Conservation (phyloP, 2,888 invertebrate genomes). For the Eutolmus rufibarbis region DNA sequence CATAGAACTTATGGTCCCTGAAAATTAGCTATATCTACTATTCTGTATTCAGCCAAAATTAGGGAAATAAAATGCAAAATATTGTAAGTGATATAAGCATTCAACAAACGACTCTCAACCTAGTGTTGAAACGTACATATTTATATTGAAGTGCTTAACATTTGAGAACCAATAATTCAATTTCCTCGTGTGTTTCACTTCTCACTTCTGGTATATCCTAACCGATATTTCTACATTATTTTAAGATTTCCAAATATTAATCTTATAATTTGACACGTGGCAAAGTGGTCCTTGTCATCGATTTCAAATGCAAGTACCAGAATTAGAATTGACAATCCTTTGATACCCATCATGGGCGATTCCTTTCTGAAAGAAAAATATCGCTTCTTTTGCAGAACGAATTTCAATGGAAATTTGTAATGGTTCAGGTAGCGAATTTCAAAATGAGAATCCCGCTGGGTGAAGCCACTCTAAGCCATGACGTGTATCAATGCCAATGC, state of each 20-base stretch:
- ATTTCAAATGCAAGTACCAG: background rate
- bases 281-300: background rate
- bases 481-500: conserved; percentile 1
- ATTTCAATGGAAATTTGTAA: background rate
- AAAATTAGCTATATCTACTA: no score
- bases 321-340: background rate
- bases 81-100: no score
- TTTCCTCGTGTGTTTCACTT: background rate
- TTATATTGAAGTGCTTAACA: no score
- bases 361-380: background rate
- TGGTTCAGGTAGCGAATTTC: conserved; percentile 7
- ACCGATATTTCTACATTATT: background rate
- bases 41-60: no score
- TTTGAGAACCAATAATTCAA: background rate
- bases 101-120: no score
- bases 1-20: no score
- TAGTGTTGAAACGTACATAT: no score
- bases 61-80: no score
- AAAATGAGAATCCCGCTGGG: background rate
- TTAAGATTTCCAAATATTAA: background rate
- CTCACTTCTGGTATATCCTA: background rate
- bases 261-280: background rate
- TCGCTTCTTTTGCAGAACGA: background rate
- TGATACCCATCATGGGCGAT: background rate
- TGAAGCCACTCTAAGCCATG: background rate